Percentiles rank a stretch among this genome's conserved stretches.
These are phyloP conservation scores for Dermatophagoides farinae DNA, from an alignment of 1,140 invertebrate species.

Conservation along the genomic window DNA sequence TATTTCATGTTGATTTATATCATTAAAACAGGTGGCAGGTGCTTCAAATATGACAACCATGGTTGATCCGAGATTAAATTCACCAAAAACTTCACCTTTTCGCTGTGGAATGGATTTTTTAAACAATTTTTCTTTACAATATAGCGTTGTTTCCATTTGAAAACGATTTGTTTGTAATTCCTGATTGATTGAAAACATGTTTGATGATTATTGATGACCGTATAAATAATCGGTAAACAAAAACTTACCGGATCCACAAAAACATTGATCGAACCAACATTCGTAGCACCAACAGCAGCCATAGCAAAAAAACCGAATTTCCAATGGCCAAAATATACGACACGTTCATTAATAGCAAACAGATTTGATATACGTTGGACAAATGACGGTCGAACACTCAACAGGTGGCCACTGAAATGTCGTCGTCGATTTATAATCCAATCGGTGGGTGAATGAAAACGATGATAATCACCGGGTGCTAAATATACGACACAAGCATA, in stretches of 20 bases:
- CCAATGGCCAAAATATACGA: conserved; percentile 81
- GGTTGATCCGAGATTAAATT: conserved; percentile 93
- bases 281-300: conserved; percentile 90
- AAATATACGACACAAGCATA: conserved; percentile 91
- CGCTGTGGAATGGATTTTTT: conserved; percentile 25
- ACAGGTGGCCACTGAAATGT: conserved; percentile 69
- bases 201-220: too few species aligned
- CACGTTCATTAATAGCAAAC: conserved; percentile 86
- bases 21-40: conserved; percentile 33
- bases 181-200: not conserved
- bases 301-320: conserved; percentile 90
- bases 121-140: not conserved
- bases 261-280: conserved; percentile 86
- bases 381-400: conserved; percentile 78
- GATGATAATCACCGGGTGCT: conserved; percentile 92
- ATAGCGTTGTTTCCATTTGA: not conserved
- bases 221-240: not conserved
- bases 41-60: conserved; percentile 92
- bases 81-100: conserved; percentile 76
- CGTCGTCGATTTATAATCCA: conserved; percentile 63
- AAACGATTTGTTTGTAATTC: conserved; percentile 1
- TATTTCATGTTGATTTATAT: conserved; percentile 41
- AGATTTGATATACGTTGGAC: conserved; percentile 68
- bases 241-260: conserved; percentile 48
- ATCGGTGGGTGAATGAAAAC: conserved; percentile 84